These are phyloP conservation scores for Enteromius treurensis DNA, from an alignment of 2,797 vertebrate species.

Conservation along the genomic window DNA sequence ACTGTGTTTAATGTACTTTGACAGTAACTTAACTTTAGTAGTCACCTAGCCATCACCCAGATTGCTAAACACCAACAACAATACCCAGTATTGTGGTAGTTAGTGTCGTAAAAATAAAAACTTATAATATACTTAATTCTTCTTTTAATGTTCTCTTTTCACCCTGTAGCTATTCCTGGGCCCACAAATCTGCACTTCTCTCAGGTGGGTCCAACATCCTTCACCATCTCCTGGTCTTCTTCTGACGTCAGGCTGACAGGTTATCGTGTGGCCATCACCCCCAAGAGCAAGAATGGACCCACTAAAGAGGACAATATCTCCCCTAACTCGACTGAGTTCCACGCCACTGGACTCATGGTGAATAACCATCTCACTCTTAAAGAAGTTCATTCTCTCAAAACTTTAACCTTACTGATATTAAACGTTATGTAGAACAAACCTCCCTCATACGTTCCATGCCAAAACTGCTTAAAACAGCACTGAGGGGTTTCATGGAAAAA, in stretches of 20 bases:
- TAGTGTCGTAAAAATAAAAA: neutral
- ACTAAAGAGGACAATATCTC: conserved; percentile 84
- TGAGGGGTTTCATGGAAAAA: neutral
- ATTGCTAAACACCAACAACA: neutral
- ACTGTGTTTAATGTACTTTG: no score
- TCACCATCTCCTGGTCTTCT: conserved; percentile 80
- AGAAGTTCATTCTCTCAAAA: conserved; percentile 8
- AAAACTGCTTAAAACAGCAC: neutral
- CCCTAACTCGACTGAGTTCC: conserved; percentile 80
- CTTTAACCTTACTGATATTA: conserved; percentile 10
- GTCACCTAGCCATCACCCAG: neutral
- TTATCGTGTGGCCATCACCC: conserved; percentile 84
- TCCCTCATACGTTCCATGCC: neutral
- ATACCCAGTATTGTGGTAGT: no score
- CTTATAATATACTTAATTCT: neutral
- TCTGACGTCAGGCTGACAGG: conserved; percentile 85
- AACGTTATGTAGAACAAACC: neutral
- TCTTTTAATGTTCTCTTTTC: neutral
- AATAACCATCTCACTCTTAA: conserved; percentile 37
- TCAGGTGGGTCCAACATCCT: conserved; percentile 81
- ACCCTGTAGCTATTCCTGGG: conserved; percentile 82
- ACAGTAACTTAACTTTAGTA: neutral
- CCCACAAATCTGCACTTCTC: conserved; percentile 82
- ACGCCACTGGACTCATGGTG: conserved; percentile 86
- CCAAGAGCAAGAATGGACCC: conserved; percentile 85